Evolutionary conservation across 1,140 invertebrate species (phyloP).

Genomic region (Bombus impatiens): DNA sequence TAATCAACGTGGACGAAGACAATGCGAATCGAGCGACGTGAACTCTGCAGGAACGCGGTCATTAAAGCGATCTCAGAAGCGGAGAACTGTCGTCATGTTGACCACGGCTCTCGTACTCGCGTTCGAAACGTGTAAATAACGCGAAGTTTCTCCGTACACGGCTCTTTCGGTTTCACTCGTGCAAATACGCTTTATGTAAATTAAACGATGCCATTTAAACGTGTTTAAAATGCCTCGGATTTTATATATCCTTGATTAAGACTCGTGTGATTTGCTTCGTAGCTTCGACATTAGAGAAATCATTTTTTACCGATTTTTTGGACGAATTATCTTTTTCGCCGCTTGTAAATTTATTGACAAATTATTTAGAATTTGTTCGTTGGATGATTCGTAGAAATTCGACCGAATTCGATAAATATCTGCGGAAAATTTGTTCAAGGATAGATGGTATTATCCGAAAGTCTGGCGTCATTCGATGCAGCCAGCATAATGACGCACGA

Average conservation of each 20-base stretch:
- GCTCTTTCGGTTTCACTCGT: not conserved
- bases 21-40: not conserved
- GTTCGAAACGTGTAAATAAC: not conserved
- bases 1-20: not conserved
- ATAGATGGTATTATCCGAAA: not conserved
- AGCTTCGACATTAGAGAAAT: no score
- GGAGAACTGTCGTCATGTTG: not conserved
- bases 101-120: not conserved
- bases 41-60: not conserved
- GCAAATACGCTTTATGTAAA: not conserved
- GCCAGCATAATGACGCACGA: conserved; percentile 20
- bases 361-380: no score
- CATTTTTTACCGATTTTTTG: not conserved
- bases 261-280: no score
- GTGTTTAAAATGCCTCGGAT: no score
- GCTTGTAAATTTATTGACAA: no score
- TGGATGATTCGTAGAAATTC: no score
- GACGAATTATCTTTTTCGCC: no score
- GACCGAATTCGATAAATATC: not conserved
- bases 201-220: not conserved
- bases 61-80: not conserved
- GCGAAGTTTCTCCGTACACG: not conserved
- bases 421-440: not conserved
- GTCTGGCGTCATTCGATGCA: not conserved
- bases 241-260: not conserved